Evolutionary conservation across 2,113 vertebrate species (phyloP), one percentile per base, ranked within the genome.

Genomic region (Brachyhypopomus gauderio): DNA sequence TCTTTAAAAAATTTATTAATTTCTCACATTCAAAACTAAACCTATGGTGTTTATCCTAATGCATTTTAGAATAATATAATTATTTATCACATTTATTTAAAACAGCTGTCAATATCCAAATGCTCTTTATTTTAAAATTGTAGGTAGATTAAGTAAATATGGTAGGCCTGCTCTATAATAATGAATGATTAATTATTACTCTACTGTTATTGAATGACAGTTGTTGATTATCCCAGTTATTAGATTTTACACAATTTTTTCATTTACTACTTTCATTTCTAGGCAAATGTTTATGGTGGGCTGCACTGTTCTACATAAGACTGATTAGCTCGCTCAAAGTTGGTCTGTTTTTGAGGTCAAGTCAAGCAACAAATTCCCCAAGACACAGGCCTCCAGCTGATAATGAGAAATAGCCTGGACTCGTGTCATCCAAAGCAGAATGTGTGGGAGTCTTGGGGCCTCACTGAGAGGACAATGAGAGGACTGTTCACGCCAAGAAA

Each of bases 341-440:
- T 56, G 55, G 45, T 52, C 45, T 52, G 45, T 52, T 52, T 52
- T 52, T 52, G 45, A 73, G 25, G 66, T 34, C 36, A 81, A 74
- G 79, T 78, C 67, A 81, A 73, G 69, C 67, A 78, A 59, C 38
- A 83, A 75, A 83, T 83, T 86, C 81, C 78, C 45, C 58, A 76
- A 87, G 83, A 85, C 83, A 77, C 48, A 41, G 70, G 25, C 70
- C 63, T 75, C 81, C 74, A 80, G 78, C 83, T 78, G 74, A 78
- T 75, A 74, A 78, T 45, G 63, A 45, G 78, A 77, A 79, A 83
- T 27, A 30, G 74, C 69, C 52, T 77, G 63, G 60, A 77, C 76
- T 82, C 34, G 63, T 80, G 73, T 73, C 80, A 69, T 83, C 56
- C 58, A 17, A 75, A 59, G 30, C 59, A 63, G 56, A 70, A 25